Evolutionary conservation across 2,113 vertebrate genomes (phyloP).

Genomic region (Misgurnus anguillicaudatus): DNA sequence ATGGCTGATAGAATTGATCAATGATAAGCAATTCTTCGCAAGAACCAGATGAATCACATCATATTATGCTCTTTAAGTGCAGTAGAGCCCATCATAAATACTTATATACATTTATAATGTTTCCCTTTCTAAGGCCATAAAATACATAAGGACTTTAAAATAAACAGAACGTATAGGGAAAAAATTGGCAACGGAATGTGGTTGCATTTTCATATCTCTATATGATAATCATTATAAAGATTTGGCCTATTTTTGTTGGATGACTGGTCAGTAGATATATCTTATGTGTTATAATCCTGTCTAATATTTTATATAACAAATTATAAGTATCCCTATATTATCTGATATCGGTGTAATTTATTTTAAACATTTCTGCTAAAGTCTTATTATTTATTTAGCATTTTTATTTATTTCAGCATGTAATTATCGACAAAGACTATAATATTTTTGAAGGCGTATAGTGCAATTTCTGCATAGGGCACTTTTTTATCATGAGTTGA

Average conservation of each 20-base stretch:
- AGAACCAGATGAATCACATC: constrained; percentile 26
- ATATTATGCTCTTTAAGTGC: constrained; percentile 27
- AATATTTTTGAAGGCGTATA: constrained; percentile 77
- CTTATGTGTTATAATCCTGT: constrained; percentile 34
- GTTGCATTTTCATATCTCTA: constrained; percentile 9
- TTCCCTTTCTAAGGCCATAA: constrained; percentile 26
- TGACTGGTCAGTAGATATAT: constrained; percentile 31
- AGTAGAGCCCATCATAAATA: constrained; percentile 32
- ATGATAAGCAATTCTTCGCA: constrained; percentile 14
- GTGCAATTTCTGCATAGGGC: constrained; percentile 80
- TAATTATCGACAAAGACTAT: constrained; percentile 77
- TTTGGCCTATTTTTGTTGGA: constrained; percentile 25
- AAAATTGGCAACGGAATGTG: constrained; percentile 2
- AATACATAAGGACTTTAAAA: constrained; percentile 20
- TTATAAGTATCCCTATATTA: constrained; percentile 26
- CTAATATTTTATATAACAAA: constrained; percentile 47
- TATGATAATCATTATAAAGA: constrained; percentile 3
- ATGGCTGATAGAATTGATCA: constrained; percentile 22
- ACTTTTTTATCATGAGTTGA: constrained; percentile 75
- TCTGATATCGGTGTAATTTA: constrained; percentile 43
- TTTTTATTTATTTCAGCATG: constrained; percentile 74
- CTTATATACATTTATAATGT: constrained; percentile 25
- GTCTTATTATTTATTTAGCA: constrained; percentile 74
- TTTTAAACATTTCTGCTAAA: constrained; percentile 57
- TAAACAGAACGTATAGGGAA: constrained; percentile 5